Conservation (phyloP, 2,888 invertebrate genomes). For the Halictus quadricinctus region DNA sequence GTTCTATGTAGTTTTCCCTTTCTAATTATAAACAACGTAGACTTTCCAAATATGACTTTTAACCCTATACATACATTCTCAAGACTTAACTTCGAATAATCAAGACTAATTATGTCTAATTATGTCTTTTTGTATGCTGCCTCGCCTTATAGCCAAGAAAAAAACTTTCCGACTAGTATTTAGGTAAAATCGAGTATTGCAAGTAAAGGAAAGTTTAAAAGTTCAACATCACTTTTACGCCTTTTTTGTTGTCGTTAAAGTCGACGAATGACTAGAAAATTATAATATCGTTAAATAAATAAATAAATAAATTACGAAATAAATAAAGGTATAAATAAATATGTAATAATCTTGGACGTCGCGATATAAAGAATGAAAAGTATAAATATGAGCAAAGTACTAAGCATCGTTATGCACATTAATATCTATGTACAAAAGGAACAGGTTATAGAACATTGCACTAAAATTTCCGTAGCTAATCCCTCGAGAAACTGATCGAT, state of each 20-base stretch:
- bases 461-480: slow-evolving; percentile 72
- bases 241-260: slow-evolving; percentile 21
- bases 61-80: slow-evolving; percentile 71
- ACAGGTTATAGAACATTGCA: slow-evolving; percentile 76
- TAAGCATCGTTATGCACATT: slow-evolving; percentile 39
- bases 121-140: slow-evolving; percentile 73
- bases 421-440: slow-evolving; percentile 66
- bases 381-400: slow-evolving; percentile 41
- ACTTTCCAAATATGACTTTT: slow-evolving; percentile 70
- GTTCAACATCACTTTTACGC: slow-evolving; percentile 46
- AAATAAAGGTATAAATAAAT: slow-evolving; percentile 59
- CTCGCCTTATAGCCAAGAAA: slow-evolving; percentile 63
- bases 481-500: slow-evolving; percentile 55
- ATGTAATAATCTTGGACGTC: slow-evolving; percentile 33
- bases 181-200: slow-evolving; percentile 65
- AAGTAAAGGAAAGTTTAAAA: slow-evolving; percentile 57
- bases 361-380: slow-evolving; percentile 35
- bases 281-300: slow-evolving; percentile 47
- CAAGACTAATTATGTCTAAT: slow-evolving; percentile 63
- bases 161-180: slow-evolving; percentile 68
- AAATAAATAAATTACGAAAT: slow-evolving; percentile 63
- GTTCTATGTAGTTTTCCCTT: slow-evolving; percentile 57
- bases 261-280: slow-evolving; percentile 47
- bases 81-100: slow-evolving; percentile 71
- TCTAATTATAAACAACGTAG: slow-evolving; percentile 71